Evolutionary conservation across 1,140 invertebrate species (phyloP).

Genomic region (Bombus pyrosoma): DNA sequence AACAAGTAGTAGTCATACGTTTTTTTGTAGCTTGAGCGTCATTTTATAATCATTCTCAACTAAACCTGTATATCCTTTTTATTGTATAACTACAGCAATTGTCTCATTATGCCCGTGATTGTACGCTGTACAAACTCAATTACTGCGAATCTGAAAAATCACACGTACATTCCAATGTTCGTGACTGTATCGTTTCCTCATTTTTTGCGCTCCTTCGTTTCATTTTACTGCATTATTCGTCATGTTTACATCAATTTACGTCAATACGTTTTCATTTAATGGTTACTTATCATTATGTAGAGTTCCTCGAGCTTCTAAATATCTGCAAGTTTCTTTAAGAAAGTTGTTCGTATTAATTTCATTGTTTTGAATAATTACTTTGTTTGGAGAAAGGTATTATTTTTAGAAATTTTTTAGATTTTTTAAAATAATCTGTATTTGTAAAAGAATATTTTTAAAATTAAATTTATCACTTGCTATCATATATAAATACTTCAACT

Average conservation of each 20-base stretch:
- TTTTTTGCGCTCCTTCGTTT: neutral
- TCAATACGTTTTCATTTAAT: no score
- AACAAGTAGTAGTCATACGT: neutral
- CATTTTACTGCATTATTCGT: no score
- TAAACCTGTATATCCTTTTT: no score
- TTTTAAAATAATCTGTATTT: neutral
- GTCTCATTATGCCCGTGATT: neutral
- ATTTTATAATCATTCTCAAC: neutral
- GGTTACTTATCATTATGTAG: neutral
- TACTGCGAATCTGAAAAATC: neutral
- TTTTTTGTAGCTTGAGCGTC: neutral
- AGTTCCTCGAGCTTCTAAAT: neutral
- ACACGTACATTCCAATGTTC: no score
- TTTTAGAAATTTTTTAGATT: neutral
- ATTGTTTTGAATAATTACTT: neutral
- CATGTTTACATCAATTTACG: no score
- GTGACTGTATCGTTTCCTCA: neutral
- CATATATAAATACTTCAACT: neutral
- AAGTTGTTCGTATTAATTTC: neutral
- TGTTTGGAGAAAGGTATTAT: no score
- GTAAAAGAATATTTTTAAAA: neutral
- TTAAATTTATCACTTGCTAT: neutral
- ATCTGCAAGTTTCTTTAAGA: neutral
- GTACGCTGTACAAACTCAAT: neutral
- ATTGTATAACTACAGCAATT: neutral